Base-by-base conservation (phyloP, 2,888 invertebrate genomes). In the Endotricha flammealis region DNA sequence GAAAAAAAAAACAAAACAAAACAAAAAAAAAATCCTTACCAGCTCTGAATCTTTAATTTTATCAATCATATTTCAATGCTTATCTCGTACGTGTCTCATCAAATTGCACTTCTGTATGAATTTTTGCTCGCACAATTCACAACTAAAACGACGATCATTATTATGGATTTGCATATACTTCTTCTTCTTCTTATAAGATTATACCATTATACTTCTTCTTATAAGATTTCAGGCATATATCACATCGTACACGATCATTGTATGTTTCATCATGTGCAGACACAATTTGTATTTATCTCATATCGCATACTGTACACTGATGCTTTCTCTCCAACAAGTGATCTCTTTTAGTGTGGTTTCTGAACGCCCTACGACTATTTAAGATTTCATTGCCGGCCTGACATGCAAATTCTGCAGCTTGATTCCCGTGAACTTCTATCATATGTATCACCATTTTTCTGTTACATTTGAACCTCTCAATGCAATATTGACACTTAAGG, bases 81-180 rank as follows among this genome's bases (percentile, higher is more conserved):
- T 58, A 4, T 50, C 42, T 1, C 53, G 42, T 51, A 60, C 45
- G 14, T 61, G 62, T 0, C 48, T 44, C 2, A 53, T 53, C 59
- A 60, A 57, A 13, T 53, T 62, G 34, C 60, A 61, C 32, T 61
- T 64, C 37, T 65, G 64, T 0, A 64, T 53, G 14, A 60, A 66
- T 0, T 56, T 42, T 32, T 54, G 55, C 0, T 50, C 57, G 31
- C 65, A 66, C n/a, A 49, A 50, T 1, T 51, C 55, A 24, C 67
- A 66, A 9, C 52, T 57, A 17, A 56, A 64, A 1, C 57, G 40
- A 2, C 59, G 52, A 29, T 64, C 61, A 20, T 65, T 49, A 0
- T 49, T 44, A 27, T 71, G 71, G 11, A 63, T 63, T 1, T 63
- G 45, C 61, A 72, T 50, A 36, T 79, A 76, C 8, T 8, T 20